These are phyloP conservation scores for Philopotamus ludificatus DNA, from an alignment of 1,140 invertebrate species.

Conservation along the genomic window DNA sequence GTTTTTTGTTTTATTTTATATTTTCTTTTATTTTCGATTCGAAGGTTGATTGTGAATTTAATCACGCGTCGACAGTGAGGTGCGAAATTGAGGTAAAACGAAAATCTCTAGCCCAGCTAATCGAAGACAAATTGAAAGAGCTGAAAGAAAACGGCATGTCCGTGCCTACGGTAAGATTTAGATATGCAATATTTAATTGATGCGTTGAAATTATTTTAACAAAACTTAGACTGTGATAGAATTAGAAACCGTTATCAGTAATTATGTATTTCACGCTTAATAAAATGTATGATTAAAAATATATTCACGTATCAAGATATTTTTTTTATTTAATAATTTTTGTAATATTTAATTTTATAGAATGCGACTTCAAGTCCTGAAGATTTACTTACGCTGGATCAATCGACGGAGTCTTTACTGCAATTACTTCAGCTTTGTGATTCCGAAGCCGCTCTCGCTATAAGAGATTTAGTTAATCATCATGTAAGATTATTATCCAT, in stretches of 20 bases:
- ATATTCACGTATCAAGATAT: not conserved
- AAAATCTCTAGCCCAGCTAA: slow-evolving; percentile 45
- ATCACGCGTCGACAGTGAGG: slow-evolving; percentile 39
- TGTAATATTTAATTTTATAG: slow-evolving; percentile 33
- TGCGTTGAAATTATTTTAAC: no score
- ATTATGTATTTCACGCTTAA: no score
- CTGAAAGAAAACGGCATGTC: slow-evolving; percentile 52
- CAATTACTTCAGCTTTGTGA: slow-evolving; percentile 54
- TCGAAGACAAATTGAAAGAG: slow-evolving; percentile 52
- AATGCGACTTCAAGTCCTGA: slow-evolving; percentile 47
- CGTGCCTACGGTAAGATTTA: slow-evolving; percentile 30
- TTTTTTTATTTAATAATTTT: not conserved
- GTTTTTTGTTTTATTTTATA: slow-evolving; percentile 21
- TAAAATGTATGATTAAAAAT: no score
- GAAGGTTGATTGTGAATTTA: slow-evolving; percentile 42
- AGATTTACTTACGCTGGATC: slow-evolving; percentile 46
- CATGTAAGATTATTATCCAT: slow-evolving; percentile 56
- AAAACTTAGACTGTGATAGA: no score
- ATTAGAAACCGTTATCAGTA: no score
- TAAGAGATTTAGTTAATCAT: slow-evolving; percentile 62
- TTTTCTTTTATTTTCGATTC: slow-evolving; percentile 29
- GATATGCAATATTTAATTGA: not conserved
- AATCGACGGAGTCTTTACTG: slow-evolving; percentile 51
- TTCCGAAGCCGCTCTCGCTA: slow-evolving; percentile 56
- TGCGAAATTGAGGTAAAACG: slow-evolving; percentile 50